phyloP scores from a whole-genome alignment of 1,140 invertebrate genomes.

The Drosophila bifasciata region DNA sequence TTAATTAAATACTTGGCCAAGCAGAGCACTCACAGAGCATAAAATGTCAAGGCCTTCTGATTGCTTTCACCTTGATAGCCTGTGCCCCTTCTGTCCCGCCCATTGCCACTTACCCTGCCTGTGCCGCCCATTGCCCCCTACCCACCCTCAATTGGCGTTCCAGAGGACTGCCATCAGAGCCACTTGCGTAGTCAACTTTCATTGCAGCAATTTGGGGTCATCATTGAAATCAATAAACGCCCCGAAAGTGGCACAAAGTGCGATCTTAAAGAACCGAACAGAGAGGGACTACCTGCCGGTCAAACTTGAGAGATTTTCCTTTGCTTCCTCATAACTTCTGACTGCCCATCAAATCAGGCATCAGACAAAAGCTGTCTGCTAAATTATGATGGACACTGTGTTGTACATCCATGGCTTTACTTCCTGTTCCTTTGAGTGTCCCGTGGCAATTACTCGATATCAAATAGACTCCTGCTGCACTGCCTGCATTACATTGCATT shows the following conservation, averaged over 20 bases:
- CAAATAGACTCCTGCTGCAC: not conserved
- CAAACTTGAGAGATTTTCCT: slow-evolving; percentile 43
- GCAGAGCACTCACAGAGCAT: slow-evolving; percentile 13
- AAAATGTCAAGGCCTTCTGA: slow-evolving; percentile 39
- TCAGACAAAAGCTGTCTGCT: not conserved
- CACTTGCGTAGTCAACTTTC: slow-evolving; percentile 38
- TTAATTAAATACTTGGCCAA: slow-evolving; percentile 70
- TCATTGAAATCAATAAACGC: slow-evolving; percentile 55
- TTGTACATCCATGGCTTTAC: too few species aligned
- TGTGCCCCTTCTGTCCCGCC: not conserved
- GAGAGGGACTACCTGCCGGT: slow-evolving; percentile 10
- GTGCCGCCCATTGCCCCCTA: not conserved
- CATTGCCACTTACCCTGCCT: not conserved
- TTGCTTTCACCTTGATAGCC: slow-evolving; percentile 20
- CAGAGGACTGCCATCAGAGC: slow-evolving; percentile 10
- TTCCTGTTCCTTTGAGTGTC: not conserved
- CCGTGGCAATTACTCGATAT: slow-evolving; percentile 21
- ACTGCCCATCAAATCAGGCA: slow-evolving; percentile 33
- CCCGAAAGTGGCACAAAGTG: slow-evolving; percentile 46
- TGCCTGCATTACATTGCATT: slow-evolving; percentile 10
- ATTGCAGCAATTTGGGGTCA: slow-evolving; percentile 54
- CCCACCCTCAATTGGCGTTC: slow-evolving; percentile 18
- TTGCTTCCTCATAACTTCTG: slow-evolving; percentile 31
- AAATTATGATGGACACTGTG: slow-evolving; percentile 19
- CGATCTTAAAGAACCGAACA: slow-evolving; percentile 19